These are phyloP conservation scores for Nasonia oneida DNA, from an alignment of 2,888 invertebrate genomes.

Conservation along the genomic window DNA sequence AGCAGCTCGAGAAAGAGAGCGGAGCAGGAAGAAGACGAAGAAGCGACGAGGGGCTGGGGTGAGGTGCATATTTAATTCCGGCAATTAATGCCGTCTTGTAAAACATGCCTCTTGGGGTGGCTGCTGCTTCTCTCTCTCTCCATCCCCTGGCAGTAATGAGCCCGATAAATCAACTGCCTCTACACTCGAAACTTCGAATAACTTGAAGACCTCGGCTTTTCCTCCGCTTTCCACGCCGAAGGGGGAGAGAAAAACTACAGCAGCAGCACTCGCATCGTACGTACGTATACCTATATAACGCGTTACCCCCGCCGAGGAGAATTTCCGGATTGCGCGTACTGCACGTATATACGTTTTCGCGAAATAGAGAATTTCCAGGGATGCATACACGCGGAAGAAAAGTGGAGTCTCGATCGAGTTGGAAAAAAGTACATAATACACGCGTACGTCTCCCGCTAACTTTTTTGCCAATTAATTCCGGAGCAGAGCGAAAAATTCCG, in stretches of 20 bases:
- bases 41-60: slow-evolving; percentile 64
- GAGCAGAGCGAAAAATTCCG: slow-evolving; percentile 68
- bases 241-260: slow-evolving; percentile 21
- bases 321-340: slow-evolving; percentile 18
- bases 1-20: neutral
- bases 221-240: slow-evolving; percentile 47
- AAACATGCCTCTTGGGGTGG: slow-evolving; percentile 78
- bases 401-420: neutral
- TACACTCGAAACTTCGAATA: slow-evolving; percentile 78
- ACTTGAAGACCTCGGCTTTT: slow-evolving; percentile 68
- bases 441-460: slow-evolving; percentile 63
- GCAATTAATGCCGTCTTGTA: slow-evolving; percentile 80
- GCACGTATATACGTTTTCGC: slow-evolving; percentile 8
- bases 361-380: slow-evolving; percentile 1
- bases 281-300: neutral
- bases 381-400: neutral
- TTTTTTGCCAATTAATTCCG: slow-evolving; percentile 77
- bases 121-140: slow-evolving; percentile 63
- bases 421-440: neutral
- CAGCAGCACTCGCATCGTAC: neutral
- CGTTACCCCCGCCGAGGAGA: neutral
- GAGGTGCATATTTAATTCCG: slow-evolving; percentile 79
- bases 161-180: slow-evolving; percentile 79
- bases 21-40: slow-evolving; percentile 62
- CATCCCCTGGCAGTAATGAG: slow-evolving; percentile 77